Evolutionary conservation across 2,797 vertebrate species (phyloP), one percentile per base, ranked within the genome.

Genomic region (Pseudopleuronectes americanus): DNA sequence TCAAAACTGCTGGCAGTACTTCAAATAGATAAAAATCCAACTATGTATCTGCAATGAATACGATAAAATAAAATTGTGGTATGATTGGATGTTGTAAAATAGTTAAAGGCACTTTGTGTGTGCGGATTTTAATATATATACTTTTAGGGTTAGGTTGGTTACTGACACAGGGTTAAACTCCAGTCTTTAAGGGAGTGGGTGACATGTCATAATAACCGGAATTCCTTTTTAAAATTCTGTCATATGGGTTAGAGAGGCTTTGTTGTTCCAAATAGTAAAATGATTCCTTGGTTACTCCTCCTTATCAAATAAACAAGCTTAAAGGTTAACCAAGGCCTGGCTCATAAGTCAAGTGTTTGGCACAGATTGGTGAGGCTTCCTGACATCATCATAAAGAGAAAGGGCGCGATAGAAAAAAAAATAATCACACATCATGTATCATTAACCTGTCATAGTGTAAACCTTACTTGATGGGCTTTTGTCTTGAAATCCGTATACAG

Each of bases 301-400:
- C 28, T 19, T 52, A 68, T 68, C 58, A 75, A 16, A 43, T 71
- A 41, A 66, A 76, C 36, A 33, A 0, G 16, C 12, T 57, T 69
- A 60, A 74, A 74, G 59, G 67, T 76, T 74, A 85, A 83, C 71
- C 54, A 49, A 55, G 53, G 23, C 26, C 24, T 1, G 1, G 33
- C 53, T n/a, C 60, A 56, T 64, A 33, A 36, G 63, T 72, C 5
- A 49, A 21, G 48, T 21, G 23, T 55, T 71, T 64, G 3, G 19
- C 31, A 53, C 6, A 63, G 57, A 24, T 56, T 49, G 10, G 7
- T 23, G 4, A 55, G 19, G 13, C 48, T 47, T 5, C 5, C 31
- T 60, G 49, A 47, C 12, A 38, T 53, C 47, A 51, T 76, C n/a
- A 56, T 55, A 47, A 67, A 58, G 53, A 62, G 3, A 54, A 26